phyloP scores from a whole-genome alignment of 2,888 invertebrate species.

The Notocelia uddmanniana region DNA sequence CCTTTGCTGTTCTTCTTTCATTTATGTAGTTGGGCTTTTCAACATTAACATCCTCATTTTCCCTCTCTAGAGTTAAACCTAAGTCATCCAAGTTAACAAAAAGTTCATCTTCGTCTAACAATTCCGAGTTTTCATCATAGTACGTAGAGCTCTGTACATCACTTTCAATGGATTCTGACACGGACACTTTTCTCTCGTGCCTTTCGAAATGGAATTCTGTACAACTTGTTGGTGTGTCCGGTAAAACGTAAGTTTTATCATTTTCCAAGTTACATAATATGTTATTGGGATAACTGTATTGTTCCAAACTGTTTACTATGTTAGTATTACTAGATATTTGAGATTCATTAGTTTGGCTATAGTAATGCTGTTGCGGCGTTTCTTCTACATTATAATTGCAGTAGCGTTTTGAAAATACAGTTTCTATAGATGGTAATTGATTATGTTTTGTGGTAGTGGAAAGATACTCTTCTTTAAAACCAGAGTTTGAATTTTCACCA shows the following conservation, averaged over 20 bases:
- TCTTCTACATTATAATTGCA: conserved; percentile 67
- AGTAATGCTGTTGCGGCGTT: conserved; percentile 52
- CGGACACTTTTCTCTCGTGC: conserved; percentile 71
- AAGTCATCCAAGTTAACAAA: conserved; percentile 80
- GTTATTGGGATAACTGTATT: conserved; percentile 81
- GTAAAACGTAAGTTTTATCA: conserved; percentile 71
- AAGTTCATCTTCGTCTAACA: conserved; percentile 79
- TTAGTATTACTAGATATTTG: conserved; percentile 54
- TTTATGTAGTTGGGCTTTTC: conserved; percentile 52
- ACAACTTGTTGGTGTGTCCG: conserved; percentile 79
- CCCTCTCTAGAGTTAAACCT: conserved; percentile 72
- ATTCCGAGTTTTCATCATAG: conserved; percentile 78
- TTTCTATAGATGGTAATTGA: conserved; percentile 78
- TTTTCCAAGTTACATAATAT: conserved; percentile 73
- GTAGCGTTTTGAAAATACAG: conserved; percentile 77
- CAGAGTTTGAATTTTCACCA: conserved; percentile 65
- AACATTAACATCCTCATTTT: conserved; percentile 56
- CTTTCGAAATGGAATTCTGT: conserved; percentile 75
- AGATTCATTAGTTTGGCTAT: conserved; percentile 52
- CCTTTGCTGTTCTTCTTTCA: conserved; percentile 65
- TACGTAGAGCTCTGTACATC: conserved; percentile 76
- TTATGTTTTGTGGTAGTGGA: conserved; percentile 65
- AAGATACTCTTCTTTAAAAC: conserved; percentile 72
- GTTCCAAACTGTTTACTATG: conserved; percentile 72
- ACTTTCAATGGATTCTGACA: conserved; percentile 79